Percentiles rank a stretch among this genome's conserved stretches.
Conservation (phyloP, 2,113 vertebrate genomes). For the Serinus canaria region DNA sequence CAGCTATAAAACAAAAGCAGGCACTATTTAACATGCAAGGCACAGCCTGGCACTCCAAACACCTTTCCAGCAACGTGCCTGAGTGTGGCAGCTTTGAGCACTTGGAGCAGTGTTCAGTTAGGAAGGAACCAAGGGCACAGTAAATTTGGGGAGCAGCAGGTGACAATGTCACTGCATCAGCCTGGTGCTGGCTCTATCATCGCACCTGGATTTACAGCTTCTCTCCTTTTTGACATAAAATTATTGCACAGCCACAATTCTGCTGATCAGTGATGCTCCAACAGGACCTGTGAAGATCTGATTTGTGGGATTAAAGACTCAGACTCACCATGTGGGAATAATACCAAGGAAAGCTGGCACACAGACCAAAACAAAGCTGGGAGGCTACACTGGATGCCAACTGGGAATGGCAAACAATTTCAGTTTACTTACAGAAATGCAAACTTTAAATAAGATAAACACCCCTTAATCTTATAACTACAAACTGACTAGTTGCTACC, state of each 20-base stretch:
- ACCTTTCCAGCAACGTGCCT: background rate
- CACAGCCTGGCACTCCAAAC: background rate
- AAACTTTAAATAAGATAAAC: background rate
- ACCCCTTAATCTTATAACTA: background rate
- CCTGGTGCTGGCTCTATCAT: background rate
- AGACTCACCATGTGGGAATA: background rate
- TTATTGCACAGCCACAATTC: background rate
- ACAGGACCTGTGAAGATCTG: background rate
- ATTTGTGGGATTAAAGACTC: background rate
- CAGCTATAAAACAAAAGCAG: constrained; percentile 29
- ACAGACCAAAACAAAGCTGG: background rate
- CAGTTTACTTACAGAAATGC: background rate
- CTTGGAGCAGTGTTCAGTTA: background rate
- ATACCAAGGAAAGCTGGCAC: background rate
- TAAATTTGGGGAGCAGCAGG: background rate
- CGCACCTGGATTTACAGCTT: background rate
- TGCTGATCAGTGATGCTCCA: background rate
- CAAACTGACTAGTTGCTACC: background rate
- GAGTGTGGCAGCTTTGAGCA: background rate
- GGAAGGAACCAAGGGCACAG: background rate
- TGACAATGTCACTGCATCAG: background rate
- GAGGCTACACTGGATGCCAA: background rate
- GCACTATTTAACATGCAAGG: constrained; percentile 38
- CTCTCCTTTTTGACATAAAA: background rate
- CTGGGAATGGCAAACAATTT: background rate